These are phyloP conservation scores for Potamarius usumacintae DNA, from an alignment of 2,113 vertebrate genomes.

Conservation along the genomic window DNA sequence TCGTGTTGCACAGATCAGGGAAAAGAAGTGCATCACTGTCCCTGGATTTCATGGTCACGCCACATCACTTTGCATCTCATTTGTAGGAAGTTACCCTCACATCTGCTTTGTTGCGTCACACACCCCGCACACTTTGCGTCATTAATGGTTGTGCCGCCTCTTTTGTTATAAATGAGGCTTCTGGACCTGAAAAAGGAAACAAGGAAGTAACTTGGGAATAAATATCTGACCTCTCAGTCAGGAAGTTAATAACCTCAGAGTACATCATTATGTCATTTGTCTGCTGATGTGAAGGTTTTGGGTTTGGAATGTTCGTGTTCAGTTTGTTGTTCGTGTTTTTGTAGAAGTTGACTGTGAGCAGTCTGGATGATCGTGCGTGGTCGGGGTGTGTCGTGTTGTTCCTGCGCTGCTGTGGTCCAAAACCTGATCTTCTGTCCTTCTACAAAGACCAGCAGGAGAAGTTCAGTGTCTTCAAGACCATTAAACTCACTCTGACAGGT, in stretches of 20 bases:
- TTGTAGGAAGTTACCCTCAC: not conserved
- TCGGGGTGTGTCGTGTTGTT: conserved; percentile 89
- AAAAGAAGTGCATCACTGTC: no score
- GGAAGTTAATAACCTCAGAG: not conserved
- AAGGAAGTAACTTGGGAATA: not conserved
- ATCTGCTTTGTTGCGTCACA: not conserved
- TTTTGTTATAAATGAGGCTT: not conserved
- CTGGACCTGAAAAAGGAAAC: not conserved
- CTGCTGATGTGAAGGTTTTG: not conserved
- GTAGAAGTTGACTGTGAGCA: conserved; percentile 74
- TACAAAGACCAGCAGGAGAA: conserved; percentile 81
- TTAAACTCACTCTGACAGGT: conserved; percentile 87
- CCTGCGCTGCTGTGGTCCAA: conserved; percentile 76
- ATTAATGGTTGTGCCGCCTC: not conserved
- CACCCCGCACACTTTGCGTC: not conserved
- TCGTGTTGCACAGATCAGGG: no score
- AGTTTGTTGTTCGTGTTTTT: conserved; percentile 18
- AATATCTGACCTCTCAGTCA: no score
- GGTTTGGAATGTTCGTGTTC: not conserved
- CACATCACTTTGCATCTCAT: not conserved
- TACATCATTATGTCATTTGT: not conserved
- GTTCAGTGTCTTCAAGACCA: conserved; percentile 79
- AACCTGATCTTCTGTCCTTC: conserved; percentile 74
- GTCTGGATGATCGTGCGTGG: conserved; percentile 69
- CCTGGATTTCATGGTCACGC: no score